Conservation (phyloP, 2,797 vertebrate species). For the Neopelma chrysocephalum region DNA sequence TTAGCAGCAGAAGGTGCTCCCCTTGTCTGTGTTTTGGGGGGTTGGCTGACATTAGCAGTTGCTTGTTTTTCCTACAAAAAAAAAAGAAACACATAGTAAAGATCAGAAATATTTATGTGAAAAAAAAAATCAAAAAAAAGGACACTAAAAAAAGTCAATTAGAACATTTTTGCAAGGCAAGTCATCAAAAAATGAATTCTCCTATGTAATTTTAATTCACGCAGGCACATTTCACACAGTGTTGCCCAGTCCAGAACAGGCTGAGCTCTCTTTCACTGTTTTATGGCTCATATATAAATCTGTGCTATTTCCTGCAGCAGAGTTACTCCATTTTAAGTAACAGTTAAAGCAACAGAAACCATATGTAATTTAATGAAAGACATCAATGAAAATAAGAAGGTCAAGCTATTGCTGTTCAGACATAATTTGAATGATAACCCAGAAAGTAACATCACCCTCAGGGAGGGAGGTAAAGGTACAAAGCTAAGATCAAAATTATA, state of each 20-base stretch:
- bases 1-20: not conserved
- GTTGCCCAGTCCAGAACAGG: not conserved
- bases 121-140: not conserved
- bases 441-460: not conserved
- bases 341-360: not conserved
- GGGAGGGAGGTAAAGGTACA: not conserved
- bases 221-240: not conserved
- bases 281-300: fast-evolving
- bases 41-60: not conserved
- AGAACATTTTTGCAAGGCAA: not conserved
- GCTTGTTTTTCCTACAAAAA: conserved; percentile 45
- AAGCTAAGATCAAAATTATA: not conserved
- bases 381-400: not conserved
- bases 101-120: not conserved
- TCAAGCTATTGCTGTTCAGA: not conserved
- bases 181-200: not conserved
- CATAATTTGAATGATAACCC: not conserved
- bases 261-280: not conserved
- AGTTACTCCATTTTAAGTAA: not conserved
- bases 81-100: not conserved
- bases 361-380: not conserved
- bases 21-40: not conserved
- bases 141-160: not conserved
- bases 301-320: not conserved
- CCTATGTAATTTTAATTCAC: not conserved